phyloP scores from a whole-genome alignment of 2,888 invertebrate genomes.

The Chesias legatella region DNA sequence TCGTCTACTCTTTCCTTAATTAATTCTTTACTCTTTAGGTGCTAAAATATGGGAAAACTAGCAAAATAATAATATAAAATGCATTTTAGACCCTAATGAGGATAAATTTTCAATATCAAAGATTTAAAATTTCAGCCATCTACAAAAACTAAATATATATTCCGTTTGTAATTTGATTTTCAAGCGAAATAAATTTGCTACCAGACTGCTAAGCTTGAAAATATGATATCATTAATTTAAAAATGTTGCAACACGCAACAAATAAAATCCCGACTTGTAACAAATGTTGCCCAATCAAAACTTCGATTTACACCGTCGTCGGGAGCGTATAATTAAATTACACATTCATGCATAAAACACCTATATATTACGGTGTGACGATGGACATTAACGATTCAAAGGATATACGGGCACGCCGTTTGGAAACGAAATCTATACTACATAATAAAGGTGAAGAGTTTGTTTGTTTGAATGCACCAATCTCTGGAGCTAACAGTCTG shows the following conservation, averaged over 20 bases:
- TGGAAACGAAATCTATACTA: constrained; percentile 2
- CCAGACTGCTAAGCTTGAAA: no score
- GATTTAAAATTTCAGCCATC: no score
- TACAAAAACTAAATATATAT: no score
- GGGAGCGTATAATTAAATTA: constrained; percentile 59
- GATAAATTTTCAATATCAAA: no score
- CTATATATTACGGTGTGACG: constrained; percentile 35
- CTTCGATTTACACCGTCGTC: constrained; percentile 36
- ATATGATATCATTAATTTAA: no score
- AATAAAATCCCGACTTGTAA: constrained; percentile 13
- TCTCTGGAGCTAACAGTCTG: no score
- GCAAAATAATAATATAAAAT: no score
- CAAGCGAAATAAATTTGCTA: constrained; percentile 4
- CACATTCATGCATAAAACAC: constrained; percentile 55
- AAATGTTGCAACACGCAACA: constrained; percentile 5
- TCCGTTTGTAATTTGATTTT: no score
- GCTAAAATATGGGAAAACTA: no score
- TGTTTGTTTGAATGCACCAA: no score
- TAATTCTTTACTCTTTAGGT: neutral
- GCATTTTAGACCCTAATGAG: no score
- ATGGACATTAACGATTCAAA: constrained; percentile 8
- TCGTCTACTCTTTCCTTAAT: neutral
- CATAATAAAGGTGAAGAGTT: no score
- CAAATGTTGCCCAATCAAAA: constrained; percentile 43
- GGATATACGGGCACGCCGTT: constrained; percentile 3